These are phyloP conservation scores for Augiades crinisus DNA, from an alignment of 2,888 invertebrate species.

Conservation along the genomic window DNA sequence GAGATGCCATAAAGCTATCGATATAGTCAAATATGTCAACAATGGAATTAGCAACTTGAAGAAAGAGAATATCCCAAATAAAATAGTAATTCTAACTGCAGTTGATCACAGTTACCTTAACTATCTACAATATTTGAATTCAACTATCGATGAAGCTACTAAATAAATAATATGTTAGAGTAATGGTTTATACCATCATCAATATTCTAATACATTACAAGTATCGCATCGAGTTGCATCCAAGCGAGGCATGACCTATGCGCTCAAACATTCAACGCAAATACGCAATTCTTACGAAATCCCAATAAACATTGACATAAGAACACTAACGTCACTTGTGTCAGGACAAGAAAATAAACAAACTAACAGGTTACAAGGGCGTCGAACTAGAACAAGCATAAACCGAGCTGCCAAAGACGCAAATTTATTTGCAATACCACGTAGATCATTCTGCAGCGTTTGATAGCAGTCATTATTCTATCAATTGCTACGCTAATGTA, in stretches of 20 bases:
- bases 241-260: slow-evolving; percentile 14
- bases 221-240: slow-evolving; percentile 12
- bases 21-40: no score
- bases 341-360: slow-evolving; percentile 47
- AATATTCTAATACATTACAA: no score
- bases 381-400: slow-evolving; percentile 45
- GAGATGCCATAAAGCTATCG: no score
- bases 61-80: no score
- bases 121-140: no score
- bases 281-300: slow-evolving; percentile 32
- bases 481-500: slow-evolving; percentile 1
- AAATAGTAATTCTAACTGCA: no score
- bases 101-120: no score
- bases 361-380: slow-evolving; percentile 46
- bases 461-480: slow-evolving; percentile 32
- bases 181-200: no score
- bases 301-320: slow-evolving; percentile 37
- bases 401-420: slow-evolving; percentile 33
- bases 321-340: slow-evolving; percentile 38
- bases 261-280: slow-evolving; percentile 24
- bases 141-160: no score
- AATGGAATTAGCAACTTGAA: no score
- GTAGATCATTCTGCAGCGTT: slow-evolving; percentile 25
- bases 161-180: no score
- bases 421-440: slow-evolving; percentile 28